Base-by-base conservation (phyloP, 2,113 vertebrate genomes). In the Cranoglanis bouderius region DNA sequence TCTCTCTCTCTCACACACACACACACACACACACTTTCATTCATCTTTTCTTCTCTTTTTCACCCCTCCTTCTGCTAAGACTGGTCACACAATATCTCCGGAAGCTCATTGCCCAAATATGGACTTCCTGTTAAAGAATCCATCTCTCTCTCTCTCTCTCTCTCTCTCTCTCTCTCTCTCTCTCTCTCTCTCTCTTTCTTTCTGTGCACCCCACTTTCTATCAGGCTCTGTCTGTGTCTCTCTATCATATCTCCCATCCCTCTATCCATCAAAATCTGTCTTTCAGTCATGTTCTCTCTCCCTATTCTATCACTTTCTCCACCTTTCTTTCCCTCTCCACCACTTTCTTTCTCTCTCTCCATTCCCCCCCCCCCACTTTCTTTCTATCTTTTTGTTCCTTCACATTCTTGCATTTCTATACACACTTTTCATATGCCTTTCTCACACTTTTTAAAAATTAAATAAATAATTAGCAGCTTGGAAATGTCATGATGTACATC, bases 101-200 rank as follows among this genome's bases (percentile, higher is more conserved):
- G 87, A 88, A 88, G 38, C 51, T 83, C 6, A 24, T 0, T 59
- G 81, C 35, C 87, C 87, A 84, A 61, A 88, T 88, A 84, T 49
- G 81, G 87, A 74, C 6, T 84, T 88, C 87, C 87, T 88, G 65
- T 59, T 24, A 35, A 35, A 65, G 46, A 82, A 32, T 18, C 32
- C 61, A 18, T 29, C 40, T 32, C 53, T 61, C 35, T 63, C 57
- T 32, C 35, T 78, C 77, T 19, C 77, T 53, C 35, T 77, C 40
- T 4, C 16, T 29, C 74, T 1, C 74, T 26, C 2, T 46, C 74
- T 77, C 70, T 74, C 19, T 63, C 67, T 35, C 32, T 35, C 3
- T 29, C 19, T 43, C 43, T 43, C 43, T 43, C 40, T 43, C 40
- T 43, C 40, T 43, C 43, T 43, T 6, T 6, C 63, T 40, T n/a